phyloP scores from a whole-genome alignment of 1,140 invertebrate species.

The Mactra quadrangularis region DNA sequence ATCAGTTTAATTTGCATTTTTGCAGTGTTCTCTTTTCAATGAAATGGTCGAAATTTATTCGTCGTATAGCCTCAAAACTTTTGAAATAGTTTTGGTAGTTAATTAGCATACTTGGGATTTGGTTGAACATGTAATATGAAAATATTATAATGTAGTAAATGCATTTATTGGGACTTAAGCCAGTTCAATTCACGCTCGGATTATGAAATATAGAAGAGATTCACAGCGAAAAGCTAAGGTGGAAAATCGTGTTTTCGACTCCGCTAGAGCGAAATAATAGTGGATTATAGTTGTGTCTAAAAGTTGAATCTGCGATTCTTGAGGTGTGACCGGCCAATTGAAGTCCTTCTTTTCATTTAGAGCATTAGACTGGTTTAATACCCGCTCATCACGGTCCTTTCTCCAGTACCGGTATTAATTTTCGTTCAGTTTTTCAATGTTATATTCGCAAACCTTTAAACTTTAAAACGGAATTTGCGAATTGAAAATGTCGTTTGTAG shows the following conservation, averaged over 20 bases:
- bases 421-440: neutral
- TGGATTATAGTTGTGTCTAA: slow-evolving; percentile 20
- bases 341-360: slow-evolving; percentile 15
- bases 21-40: slow-evolving; percentile 13
- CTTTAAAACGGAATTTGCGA: neutral
- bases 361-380: slow-evolving; percentile 7
- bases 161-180: slow-evolving; percentile 36
- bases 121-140: slow-evolving; percentile 40
- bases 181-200: slow-evolving; percentile 24
- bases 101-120: slow-evolving; percentile 37
- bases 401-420: too few relatives aligned
- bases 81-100: slow-evolving; percentile 3
- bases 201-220: neutral
- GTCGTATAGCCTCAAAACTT: neutral
- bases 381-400: slow-evolving; percentile 2
- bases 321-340: slow-evolving; percentile 33
- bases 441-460: slow-evolving; percentile 19
- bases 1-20: slow-evolving; percentile 25
- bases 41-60: neutral
- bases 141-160: slow-evolving; percentile 46
- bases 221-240: slow-evolving; percentile 7
- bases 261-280: slow-evolving; percentile 31
- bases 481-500: neutral
- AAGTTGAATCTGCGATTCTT: slow-evolving; percentile 3
- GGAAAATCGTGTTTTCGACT: slow-evolving; percentile 45